Conservation (phyloP, 2,113 vertebrate genomes). For the Ceyx melanurus region DNA sequence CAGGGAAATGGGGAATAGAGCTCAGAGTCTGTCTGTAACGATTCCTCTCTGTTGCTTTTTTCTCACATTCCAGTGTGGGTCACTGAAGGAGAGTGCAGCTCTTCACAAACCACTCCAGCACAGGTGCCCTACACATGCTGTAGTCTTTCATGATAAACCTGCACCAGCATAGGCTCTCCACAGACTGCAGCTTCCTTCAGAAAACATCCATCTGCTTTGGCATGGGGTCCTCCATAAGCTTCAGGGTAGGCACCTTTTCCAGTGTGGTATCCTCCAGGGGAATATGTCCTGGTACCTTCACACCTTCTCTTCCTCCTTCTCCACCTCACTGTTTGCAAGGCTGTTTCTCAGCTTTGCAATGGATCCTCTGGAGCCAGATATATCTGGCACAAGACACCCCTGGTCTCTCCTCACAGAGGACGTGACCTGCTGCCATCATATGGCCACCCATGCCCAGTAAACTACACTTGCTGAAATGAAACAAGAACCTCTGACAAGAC, state of each 20-base stretch:
- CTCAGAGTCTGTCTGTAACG: fast-evolving
- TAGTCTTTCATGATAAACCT: not conserved
- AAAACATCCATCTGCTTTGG: not conserved
- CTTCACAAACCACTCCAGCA: not conserved
- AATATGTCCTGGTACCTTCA: not conserved
- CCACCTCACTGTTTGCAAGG: not conserved
- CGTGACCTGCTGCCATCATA: fast-evolving
- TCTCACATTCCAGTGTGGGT: not conserved
- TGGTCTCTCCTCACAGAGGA: not conserved
- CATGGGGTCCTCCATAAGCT: not conserved
- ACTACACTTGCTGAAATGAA: not conserved
- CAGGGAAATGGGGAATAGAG: not conserved
- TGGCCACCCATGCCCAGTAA: not conserved
- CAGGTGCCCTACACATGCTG: not conserved
- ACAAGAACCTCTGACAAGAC: not conserved
- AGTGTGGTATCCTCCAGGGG: not conserved
- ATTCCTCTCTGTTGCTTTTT: not conserved
- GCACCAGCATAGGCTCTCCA: not conserved
- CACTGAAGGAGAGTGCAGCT: not conserved
- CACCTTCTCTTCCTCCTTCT: not conserved
- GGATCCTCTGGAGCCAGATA: not conserved
- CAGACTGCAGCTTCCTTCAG: not conserved
- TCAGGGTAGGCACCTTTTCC: not conserved
- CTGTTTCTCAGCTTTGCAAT: not conserved
- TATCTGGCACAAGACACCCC: not conserved